Evolutionary conservation across 2,113 vertebrate species (phyloP).

Genomic region (Cricetomys ansorgei): DNA sequence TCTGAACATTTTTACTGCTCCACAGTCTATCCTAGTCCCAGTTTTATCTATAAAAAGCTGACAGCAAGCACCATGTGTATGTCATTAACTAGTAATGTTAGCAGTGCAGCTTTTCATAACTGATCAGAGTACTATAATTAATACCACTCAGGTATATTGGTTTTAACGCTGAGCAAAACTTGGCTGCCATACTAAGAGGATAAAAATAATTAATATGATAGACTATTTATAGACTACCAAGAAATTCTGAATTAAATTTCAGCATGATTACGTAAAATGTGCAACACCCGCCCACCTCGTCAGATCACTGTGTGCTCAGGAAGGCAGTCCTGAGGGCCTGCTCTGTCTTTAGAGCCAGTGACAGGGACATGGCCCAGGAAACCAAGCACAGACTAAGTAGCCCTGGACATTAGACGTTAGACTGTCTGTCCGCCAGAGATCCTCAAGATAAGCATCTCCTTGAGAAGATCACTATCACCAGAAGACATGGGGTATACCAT

Average conservation of each 20-base stretch:
- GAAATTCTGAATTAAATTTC: constrained; percentile 47
- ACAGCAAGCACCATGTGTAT: constrained; percentile 16
- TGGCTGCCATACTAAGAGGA: constrained; percentile 46
- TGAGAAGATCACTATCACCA: not conserved
- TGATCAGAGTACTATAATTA: constrained; percentile 66
- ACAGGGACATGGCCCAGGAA: not conserved
- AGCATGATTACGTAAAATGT: not conserved
- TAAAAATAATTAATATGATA: constrained; percentile 66
- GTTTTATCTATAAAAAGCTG: constrained; percentile 39
- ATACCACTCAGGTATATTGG: constrained; percentile 32
- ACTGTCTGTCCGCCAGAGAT: fast-evolving
- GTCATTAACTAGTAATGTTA: constrained; percentile 61
- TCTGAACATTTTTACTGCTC: not conserved
- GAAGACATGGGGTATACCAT: fast-evolving
- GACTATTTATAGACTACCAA: constrained; percentile 65
- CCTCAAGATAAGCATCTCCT: not conserved
- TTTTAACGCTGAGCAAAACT: constrained; percentile 47
- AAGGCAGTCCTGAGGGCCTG: fast-evolving
- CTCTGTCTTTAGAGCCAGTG: not conserved
- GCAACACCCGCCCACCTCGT: not conserved
- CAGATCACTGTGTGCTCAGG: not conserved
- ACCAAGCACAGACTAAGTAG: not conserved
- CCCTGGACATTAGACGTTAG: not conserved
- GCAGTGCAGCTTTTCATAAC: not conserved
- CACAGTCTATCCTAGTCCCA: not conserved